Percentiles rank a stretch among this genome's conserved stretches.
These are phyloP conservation scores for Mus caroli DNA, from an alignment of 2,797 vertebrate genomes.

Conservation along the genomic window DNA sequence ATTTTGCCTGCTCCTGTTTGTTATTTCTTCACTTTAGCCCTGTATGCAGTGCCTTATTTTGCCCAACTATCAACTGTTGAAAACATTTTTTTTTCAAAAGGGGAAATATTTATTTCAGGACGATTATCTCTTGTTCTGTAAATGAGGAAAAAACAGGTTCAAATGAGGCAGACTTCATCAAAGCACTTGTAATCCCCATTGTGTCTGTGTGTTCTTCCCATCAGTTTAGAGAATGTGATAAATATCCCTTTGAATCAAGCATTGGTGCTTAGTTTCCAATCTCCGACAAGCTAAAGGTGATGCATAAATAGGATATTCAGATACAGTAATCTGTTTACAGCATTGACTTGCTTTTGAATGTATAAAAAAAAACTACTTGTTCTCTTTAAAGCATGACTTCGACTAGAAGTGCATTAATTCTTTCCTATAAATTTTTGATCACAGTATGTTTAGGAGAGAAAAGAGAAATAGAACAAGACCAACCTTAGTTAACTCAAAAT, in stretches of 20 bases:
- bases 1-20: slow-evolving; percentile 77
- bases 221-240: slow-evolving; percentile 75
- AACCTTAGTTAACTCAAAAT: slow-evolving; percentile 65
- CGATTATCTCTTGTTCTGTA: slow-evolving; percentile 82
- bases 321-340: slow-evolving; percentile 76
- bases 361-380: slow-evolving; percentile 40
- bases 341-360: slow-evolving; percentile 30
- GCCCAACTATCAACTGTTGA: slow-evolving; percentile 76
- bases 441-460: not conserved
- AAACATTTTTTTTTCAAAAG: slow-evolving; percentile 73
- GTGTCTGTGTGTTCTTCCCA: slow-evolving; percentile 82
- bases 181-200: slow-evolving; percentile 83
- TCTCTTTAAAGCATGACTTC: slow-evolving; percentile 49
- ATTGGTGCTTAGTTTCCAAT: slow-evolving; percentile 76
- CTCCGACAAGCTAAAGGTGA: slow-evolving; percentile 64
- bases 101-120: slow-evolving; percentile 81
- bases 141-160: slow-evolving; percentile 85
- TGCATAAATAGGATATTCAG: slow-evolving; percentile 73
- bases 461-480: slow-evolving; percentile 40
- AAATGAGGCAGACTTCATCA: slow-evolving; percentile 82
- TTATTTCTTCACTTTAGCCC: slow-evolving; percentile 74
- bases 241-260: slow-evolving; percentile 78
- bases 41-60: slow-evolving; percentile 73
- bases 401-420: not conserved
- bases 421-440: slow-evolving; percentile 56